Conservation (phyloP, 2,797 vertebrate genomes). For the Naso thynnoides region DNA sequence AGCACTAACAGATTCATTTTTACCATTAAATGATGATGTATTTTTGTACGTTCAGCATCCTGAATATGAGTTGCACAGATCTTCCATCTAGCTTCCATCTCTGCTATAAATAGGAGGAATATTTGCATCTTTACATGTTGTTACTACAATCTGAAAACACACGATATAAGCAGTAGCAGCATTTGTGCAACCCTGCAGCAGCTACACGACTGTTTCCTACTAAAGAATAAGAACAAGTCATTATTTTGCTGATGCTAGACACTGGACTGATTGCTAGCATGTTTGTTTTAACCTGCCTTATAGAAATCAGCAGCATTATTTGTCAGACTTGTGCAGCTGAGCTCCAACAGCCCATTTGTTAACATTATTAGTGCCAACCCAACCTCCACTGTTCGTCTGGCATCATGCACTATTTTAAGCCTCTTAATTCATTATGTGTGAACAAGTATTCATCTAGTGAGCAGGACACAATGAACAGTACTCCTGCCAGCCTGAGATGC, state of each 20-base stretch:
- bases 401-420: conserved; percentile 70
- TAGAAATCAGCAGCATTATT: conserved; percentile 15
- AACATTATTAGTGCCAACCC: conserved; percentile 48
- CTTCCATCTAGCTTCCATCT: not conserved
- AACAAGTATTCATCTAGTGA: conserved; percentile 65
- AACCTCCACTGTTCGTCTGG: conserved; percentile 54
- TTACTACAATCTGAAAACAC: not conserved
- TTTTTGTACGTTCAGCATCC: not conserved
- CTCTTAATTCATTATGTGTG: conserved; percentile 71
- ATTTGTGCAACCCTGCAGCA: not conserved
- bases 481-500: conserved; percentile 40
- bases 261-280: not conserved
- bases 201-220: not conserved
- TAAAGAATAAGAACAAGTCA: not conserved
- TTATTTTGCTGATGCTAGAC: not conserved
- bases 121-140: conserved; percentile 6
- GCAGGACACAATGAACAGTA: conserved; percentile 61
- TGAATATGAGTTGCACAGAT: not conserved
- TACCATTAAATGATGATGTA: not conserved
- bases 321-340: conserved; percentile 28
- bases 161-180: not conserved
- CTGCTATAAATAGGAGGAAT: not conserved
- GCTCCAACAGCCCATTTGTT: conserved; percentile 52
- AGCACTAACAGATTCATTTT: not conserved
- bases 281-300: conserved; percentile 7